Conservation (phyloP, 2,113 vertebrate species). For the Crocuta crocuta region DNA sequence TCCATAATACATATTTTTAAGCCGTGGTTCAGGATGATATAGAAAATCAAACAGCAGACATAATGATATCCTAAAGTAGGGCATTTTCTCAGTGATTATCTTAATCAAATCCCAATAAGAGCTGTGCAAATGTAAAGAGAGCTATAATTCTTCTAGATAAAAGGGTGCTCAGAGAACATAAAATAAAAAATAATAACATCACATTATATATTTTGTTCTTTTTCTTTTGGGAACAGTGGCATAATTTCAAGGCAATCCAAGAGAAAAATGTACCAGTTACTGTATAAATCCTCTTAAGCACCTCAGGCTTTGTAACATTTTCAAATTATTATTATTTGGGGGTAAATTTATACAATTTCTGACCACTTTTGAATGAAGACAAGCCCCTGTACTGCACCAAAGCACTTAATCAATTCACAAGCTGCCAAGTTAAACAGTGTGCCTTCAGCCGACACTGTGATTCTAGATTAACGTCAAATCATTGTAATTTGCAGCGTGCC, state of each 20-base stretch:
- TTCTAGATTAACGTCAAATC: slow-evolving; percentile 35
- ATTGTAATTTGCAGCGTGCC: background rate
- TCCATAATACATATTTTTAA: background rate
- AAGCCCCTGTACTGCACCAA: background rate
- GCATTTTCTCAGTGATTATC: background rate
- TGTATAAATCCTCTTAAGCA: background rate
- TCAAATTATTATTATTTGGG: slow-evolving; percentile 34
- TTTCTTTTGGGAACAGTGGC: slow-evolving; percentile 23
- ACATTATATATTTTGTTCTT: background rate
- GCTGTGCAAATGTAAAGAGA: background rate
- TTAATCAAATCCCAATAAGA: background rate
- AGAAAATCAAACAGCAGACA: background rate
- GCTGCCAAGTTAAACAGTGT: background rate
- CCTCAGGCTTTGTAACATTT: background rate
- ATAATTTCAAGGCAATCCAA: slow-evolving; percentile 40
- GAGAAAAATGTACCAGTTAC: slow-evolving; percentile 49
- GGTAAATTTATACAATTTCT: background rate
- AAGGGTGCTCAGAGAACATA: background rate
- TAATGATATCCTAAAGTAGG: background rate
- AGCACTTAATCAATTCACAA: background rate
- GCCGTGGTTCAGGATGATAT: background rate
- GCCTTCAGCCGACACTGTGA: background rate
- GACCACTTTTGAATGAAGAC: slow-evolving; percentile 28
- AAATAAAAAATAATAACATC: background rate
- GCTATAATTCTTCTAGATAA: background rate